Evolutionary conservation across 2,888 invertebrate genomes (phyloP), one percentile per base, ranked within the genome.

Genomic region (Tetropium fuscum): DNA sequence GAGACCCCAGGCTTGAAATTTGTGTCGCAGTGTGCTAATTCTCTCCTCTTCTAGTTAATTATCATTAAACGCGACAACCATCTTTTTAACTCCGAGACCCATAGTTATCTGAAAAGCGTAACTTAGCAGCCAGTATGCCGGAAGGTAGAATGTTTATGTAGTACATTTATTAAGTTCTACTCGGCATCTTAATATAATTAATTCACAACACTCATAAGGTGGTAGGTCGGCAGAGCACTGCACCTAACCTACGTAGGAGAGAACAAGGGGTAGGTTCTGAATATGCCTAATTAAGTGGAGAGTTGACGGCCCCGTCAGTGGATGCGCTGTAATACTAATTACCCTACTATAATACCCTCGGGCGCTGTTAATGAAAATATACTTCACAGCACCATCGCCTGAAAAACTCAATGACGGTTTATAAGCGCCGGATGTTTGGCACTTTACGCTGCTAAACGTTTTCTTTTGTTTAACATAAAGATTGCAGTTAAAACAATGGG

Each of bases 281-380:
- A 48, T 71, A 69, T 67, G 65, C 66, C 74, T 75, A 76, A 77
- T 77, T 77, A 75, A 77, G 74, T 73, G 73, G 71, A 71, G 72
- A 74, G 74, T 74, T 73, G 72, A 71, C 69, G 70, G 72, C 68
- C 70, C 60, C 69, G 69, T 70, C 67, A 67, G 71, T 68, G 66
- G 70, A 70, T 67, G 73, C 70, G 67, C 70, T 68, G 74, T 75
- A 74, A 76, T 77, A 76, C 76, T 77, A 77, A 77, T 78, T 78
- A 78, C 74, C 68, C 68, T 63, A 69, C 68, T 71, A 75, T 77
- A 76, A 77, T 73, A 71, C 77, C 73, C 76, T 62, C 62, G 75
- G 75, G 75, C 64, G 75, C 68, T 74, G 74, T 76, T 77, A 77
- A 78, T 77, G 77, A 77, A 76, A 78, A 76, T 77, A 76, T 76